Evolutionary conservation across 2,113 vertebrate genomes (phyloP), one percentile per base, ranked within the genome.

Genomic region (Pimephales promelas): DNA sequence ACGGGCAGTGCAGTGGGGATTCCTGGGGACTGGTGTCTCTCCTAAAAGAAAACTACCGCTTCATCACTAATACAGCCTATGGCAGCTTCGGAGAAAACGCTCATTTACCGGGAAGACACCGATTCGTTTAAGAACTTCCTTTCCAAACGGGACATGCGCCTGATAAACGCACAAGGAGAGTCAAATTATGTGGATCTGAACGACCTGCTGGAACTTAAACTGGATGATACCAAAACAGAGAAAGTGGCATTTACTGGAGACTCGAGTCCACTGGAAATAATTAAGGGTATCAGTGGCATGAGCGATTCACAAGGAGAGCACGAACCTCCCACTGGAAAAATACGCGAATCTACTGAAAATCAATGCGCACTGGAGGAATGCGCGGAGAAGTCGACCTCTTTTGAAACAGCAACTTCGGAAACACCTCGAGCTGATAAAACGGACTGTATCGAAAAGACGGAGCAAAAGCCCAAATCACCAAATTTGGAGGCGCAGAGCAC

Each of bases 161-260:
- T 78, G 3, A 28, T 26, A 11, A 83, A 45, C 72, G 83, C 52
- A 26, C 87, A 77, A 62, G 85, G 83, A 45, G 90, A 94, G 73
- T 86, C 86, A 2, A 89, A 90, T 9, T 92, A 92, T 70, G 92
- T 90, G 16, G 93, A 94, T 89, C 83, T 93, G 81, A 88, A 92
- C 4, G 75, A 88, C 47, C 71, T 87, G 1, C 70, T 86, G 26
- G 85, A 86, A 13, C 82, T 28, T 24, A 80, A 54, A 34, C 52
- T 82, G 10, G 82, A 76, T 7, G 82, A 83, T 20, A n/a, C 84
- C 28, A 64, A 71, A 75, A 26, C 82, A 5, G 22, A 74, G 54
- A 86, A 77, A 77, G 86, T 85, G 6, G 82, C 87, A 31, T 62
- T 40, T 74, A 79, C 87, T 62, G 86, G 85, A 5, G 86, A 88